Percentiles rank a stretch among this genome's conserved stretches.
Evolutionary conservation across 37 sponge, comb jelly and placozoan genomes (phyloP).

Genomic region (Hormiphora californensis): DNA sequence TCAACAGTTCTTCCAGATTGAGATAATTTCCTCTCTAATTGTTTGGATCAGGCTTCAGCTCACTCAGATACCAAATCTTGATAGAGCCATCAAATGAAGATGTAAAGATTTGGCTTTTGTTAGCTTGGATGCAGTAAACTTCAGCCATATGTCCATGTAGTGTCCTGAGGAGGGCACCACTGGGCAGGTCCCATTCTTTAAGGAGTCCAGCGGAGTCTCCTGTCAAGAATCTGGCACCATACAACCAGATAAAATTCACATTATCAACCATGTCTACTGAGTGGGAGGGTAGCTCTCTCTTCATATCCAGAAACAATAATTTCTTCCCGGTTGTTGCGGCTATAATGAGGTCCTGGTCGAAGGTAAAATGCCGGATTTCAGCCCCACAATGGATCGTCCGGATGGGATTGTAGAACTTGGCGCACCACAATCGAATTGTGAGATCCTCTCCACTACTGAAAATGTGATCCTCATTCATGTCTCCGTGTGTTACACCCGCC

Average conservation of each 20-base stretch:
- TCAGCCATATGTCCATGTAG: slow-evolving; percentile 35
- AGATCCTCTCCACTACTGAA: neutral
- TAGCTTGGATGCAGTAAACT: slow-evolving; percentile 24
- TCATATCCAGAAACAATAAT: neutral
- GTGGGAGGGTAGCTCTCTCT: slow-evolving; percentile 3
- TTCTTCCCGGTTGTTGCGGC: neutral
- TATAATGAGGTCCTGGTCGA: slow-evolving; percentile 9
- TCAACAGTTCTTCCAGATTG: too few species aligned
- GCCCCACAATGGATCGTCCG: slow-evolving; percentile 34
- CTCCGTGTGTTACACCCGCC: slow-evolving; percentile 47
- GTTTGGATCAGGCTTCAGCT: too few species aligned
- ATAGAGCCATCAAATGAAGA: neutral
- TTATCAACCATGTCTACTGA: neutral
- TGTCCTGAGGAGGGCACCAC: slow-evolving; percentile 30
- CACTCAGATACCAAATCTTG: slow-evolving; percentile 8
- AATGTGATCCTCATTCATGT: neutral
- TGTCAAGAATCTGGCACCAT: slow-evolving; percentile 23
- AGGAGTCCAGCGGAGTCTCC: neutral
- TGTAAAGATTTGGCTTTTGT: neutral
- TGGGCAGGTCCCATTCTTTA: slow-evolving; percentile 50
- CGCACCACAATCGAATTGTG: slow-evolving; percentile 30
- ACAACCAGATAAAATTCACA: slow-evolving; percentile 45
- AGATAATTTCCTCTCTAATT: too few species aligned
- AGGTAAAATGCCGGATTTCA: slow-evolving; percentile 39
- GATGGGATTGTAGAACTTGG: neutral